phyloP scores from a whole-genome alignment of 2,113 vertebrate genomes.

The Sapayoa aenigma region DNA sequence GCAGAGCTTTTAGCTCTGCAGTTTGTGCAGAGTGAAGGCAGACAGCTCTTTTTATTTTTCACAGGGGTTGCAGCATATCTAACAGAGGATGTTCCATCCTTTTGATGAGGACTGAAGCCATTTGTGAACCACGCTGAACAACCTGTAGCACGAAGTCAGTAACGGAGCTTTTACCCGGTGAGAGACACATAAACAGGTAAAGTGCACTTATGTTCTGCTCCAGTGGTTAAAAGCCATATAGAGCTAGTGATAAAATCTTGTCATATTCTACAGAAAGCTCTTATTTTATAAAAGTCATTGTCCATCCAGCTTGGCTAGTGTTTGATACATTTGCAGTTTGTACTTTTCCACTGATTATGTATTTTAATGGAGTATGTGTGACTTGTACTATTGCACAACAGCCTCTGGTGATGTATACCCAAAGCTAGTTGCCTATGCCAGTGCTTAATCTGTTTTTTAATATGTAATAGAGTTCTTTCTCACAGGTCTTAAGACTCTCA shows the following conservation, averaged over 20 bases:
- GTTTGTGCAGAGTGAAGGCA: neutral
- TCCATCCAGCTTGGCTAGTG: neutral
- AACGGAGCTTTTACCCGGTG: neutral
- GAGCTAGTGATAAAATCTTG: neutral
- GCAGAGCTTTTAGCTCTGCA: neutral
- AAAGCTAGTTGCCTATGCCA: neutral
- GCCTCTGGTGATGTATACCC: neutral
- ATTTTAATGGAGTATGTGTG: neutral
- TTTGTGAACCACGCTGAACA: neutral
- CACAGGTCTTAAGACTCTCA: neutral
- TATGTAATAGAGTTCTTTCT: neutral
- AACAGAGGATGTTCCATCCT: neutral
- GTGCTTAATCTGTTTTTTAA: neutral
- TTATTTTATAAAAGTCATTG: neutral
- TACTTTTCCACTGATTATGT: neutral
- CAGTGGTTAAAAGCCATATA: neutral
- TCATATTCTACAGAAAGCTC: neutral
- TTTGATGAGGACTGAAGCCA: neutral
- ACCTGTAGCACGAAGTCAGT: neutral
- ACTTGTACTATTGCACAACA: neutral
- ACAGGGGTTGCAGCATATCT: neutral
- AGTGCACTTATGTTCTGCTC: neutral
- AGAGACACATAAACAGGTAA: constrained; percentile 9
- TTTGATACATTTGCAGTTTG: neutral
- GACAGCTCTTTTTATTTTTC: neutral